A percentile compares a stretch with the other conserved stretches of the same genome.
These are phyloP conservation scores for Enteromius fasciolatus DNA, from an alignment of 2,797 vertebrate species.

Conservation along the genomic window DNA sequence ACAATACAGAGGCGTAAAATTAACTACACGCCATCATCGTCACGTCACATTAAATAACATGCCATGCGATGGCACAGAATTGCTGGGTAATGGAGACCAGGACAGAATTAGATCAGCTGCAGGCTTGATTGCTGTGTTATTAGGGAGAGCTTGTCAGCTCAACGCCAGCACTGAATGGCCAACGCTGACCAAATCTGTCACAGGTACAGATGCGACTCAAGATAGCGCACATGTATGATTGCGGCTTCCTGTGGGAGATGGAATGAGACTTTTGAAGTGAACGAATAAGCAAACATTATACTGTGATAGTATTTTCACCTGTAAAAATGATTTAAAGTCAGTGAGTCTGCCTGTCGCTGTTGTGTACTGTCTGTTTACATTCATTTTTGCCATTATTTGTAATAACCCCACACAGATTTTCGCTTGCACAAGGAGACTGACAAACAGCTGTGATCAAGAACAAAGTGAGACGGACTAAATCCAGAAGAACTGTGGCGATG, in stretches of 20 bases:
- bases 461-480: background rate
- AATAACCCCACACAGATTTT: background rate
- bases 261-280: background rate
- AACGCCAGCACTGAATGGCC: slow-evolving; percentile 65
- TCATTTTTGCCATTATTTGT: background rate
- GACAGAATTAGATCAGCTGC: slow-evolving; percentile 53
- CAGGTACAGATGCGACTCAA: slow-evolving; percentile 64
- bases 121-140: slow-evolving; percentile 55
- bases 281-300: background rate
- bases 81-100: slow-evolving; percentile 31
- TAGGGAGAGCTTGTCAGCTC: slow-evolving; percentile 54
- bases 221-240: slow-evolving; percentile 1
- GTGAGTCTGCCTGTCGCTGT: background rate
- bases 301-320: background rate
- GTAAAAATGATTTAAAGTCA: no score
- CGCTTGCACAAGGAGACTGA: background rate
- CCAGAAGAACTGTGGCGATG: background rate
- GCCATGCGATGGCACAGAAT: slow-evolving; percentile 29
- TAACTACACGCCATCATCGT: slow-evolving; percentile 38
- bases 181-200: slow-evolving; percentile 73
- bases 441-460: background rate
- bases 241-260: background rate
- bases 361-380: background rate
- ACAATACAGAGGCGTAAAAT: slow-evolving; percentile 42
- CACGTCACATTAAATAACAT: slow-evolving; percentile 47